These are phyloP conservation scores for Delichon dasypus DNA, from an alignment of 2,797 vertebrate species.

Conservation along the genomic window DNA sequence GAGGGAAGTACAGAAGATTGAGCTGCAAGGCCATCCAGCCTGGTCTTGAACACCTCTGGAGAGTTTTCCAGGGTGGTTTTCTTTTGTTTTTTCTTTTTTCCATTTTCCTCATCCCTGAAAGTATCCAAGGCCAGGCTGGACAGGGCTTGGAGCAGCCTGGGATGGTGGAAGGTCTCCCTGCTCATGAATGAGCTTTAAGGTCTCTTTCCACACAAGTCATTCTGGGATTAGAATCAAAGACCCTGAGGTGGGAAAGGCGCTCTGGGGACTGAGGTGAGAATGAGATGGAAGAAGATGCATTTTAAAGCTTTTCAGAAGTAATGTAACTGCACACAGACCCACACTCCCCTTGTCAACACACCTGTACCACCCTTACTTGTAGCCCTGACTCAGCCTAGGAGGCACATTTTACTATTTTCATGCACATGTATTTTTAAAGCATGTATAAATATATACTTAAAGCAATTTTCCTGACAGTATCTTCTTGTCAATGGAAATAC, in stretches of 20 bases:
- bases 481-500: slow-evolving; percentile 13
- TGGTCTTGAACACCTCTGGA: not conserved
- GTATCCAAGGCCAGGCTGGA: not conserved
- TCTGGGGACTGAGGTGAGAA: not conserved
- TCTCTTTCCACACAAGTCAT: no score
- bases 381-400: not conserved
- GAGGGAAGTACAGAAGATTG: not conserved
- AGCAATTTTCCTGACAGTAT: not conserved
- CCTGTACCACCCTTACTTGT: not conserved
- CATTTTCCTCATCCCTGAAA: not conserved
- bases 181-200: not conserved
- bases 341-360: not conserved
- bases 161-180: not conserved
- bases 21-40: not conserved
- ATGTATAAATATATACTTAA: not conserved
- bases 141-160: not conserved
- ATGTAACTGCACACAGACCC: not conserved
- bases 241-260: not conserved
- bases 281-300: not conserved
- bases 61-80: not conserved
- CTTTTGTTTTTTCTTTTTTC: no score
- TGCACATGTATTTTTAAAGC: not conserved
- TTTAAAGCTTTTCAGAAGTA: not conserved
- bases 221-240: not conserved
- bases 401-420: not conserved